Conservation (phyloP, 2,113 vertebrate genomes). For the Chionodraco myersi region DNA sequence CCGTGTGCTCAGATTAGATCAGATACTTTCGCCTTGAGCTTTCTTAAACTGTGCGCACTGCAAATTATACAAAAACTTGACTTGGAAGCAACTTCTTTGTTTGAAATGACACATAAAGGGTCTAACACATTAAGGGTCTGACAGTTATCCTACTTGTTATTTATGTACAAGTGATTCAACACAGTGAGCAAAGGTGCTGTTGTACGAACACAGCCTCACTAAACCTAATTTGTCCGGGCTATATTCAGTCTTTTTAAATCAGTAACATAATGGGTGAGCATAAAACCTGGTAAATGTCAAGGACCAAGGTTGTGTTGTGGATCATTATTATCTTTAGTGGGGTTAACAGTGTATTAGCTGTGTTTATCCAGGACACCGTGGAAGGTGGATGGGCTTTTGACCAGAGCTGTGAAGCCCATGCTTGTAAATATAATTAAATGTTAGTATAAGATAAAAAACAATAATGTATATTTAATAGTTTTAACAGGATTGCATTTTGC, state of each 20-base stretch:
- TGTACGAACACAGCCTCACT: not conserved
- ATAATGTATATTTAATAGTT: no score
- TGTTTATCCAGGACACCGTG: not conserved
- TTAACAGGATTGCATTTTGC: no score
- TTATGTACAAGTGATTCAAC: not conserved
- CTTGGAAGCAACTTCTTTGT: slow-evolving; percentile 10
- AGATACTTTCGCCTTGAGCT: slow-evolving; percentile 2
- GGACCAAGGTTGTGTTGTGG: not conserved
- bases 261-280: not conserved
- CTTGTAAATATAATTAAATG: not conserved
- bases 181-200: not conserved
- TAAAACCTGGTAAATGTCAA: not conserved
- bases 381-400: not conserved
- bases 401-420: not conserved
- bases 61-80: slow-evolving; percentile 9
- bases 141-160: not conserved
- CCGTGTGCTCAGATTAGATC: slow-evolving; percentile 9
- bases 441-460: not conserved
- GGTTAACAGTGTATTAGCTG: not conserved
- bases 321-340: not conserved
- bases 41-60: not conserved
- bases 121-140: not conserved
- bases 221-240: not conserved
- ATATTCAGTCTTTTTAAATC: not conserved
- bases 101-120: no score